Evolutionary conservation across 2,888 invertebrate genomes (phyloP), one percentile per base, ranked within the genome.

Genomic region (Chalcis sispes): DNA sequence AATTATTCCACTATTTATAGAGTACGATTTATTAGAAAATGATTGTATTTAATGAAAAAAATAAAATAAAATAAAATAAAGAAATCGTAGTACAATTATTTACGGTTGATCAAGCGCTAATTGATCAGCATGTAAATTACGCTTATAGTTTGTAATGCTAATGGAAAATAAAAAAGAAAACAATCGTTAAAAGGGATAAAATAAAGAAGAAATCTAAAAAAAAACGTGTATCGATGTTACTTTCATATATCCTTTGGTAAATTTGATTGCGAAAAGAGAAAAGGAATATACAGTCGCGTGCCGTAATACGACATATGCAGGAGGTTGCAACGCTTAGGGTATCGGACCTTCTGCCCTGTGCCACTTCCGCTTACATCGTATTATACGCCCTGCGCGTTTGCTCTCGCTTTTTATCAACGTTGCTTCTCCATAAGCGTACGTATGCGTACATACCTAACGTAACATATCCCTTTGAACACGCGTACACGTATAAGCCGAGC

Each of bases 251-350:
- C n/a, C 32, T 3, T 8, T 2, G 20, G 36, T 40, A 36, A 29
- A 25, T 59, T 58, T 32, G 46, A 65, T 65, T 65, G 65, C 23
- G 46, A 52, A 40, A 77, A 64, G 58, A 8, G 48, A 79, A n/a
- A n/a, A n/a, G n/a, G n/a, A n/a, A n/a, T n/a, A n/a, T n/a, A n/a
- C n/a, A n/a, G 80, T 80, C 76, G 79, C 78, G 78, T 78, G 80
- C 75, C 66, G 50, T 56, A 23, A n/a, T 18, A 42, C 80, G 78
- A 80, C 81, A 82, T 82, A 77, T 81, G 81, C 66, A 78, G 32
- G 0, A 25, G 27, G 42, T 27, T 42, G 50, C 15, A 56, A 27
- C 18, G 27, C 10, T 1, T 10, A 23, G 23, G 42, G 5, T 50
- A 66, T 40, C 62, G 59, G 40, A 50, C 73, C 46, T 56, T 42